Evolutionary conservation across 2,888 invertebrate species (phyloP).

Genomic region (Opisthograptis luteolata): DNA sequence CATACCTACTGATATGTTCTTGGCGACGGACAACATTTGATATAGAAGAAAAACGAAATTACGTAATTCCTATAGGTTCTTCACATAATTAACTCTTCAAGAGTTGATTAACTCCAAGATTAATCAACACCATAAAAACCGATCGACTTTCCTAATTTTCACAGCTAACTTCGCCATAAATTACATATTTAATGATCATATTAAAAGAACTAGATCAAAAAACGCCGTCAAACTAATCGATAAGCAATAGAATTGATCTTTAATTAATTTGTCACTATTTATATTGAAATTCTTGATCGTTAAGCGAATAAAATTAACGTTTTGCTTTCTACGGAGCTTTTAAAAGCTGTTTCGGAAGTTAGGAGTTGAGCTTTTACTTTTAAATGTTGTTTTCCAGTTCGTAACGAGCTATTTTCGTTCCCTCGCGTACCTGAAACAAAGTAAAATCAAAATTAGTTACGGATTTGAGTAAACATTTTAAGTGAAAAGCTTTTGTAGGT

Average conservation of each 20-base stretch:
- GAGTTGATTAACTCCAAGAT: conserved; percentile 16
- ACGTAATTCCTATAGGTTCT: background rate
- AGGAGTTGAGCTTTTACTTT: conserved; percentile 13
- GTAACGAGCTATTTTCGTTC: background rate
- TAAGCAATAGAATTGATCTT: conserved; percentile 47
- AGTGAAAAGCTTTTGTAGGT: too few relatives aligned
- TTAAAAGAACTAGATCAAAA: conserved; percentile 32
- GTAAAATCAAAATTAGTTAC: background rate
- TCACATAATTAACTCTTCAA: conserved; percentile 8
- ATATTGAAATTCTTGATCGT: conserved; percentile 35
- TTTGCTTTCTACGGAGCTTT: conserved; percentile 28
- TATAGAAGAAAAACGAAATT: background rate
- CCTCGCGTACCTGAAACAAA: conserved; percentile 19
- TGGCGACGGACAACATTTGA: too few relatives aligned
- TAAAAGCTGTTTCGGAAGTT: conserved; percentile 1
- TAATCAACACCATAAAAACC: conserved; percentile 27
- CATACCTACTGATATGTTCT: too few relatives aligned
- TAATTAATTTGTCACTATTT: conserved; percentile 57
- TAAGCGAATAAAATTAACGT: conserved; percentile 27
- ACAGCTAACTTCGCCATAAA: conserved; percentile 24
- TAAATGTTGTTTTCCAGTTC: conserved; percentile 1
- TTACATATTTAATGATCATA: conserved; percentile 29
- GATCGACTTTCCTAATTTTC: conserved; percentile 26
- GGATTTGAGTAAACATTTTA: too few relatives aligned
- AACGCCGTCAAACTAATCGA: conserved; percentile 34